Evolutionary conservation across 1,140 invertebrate genomes (phyloP).

Genomic region (Anastrepha obliqua): DNA sequence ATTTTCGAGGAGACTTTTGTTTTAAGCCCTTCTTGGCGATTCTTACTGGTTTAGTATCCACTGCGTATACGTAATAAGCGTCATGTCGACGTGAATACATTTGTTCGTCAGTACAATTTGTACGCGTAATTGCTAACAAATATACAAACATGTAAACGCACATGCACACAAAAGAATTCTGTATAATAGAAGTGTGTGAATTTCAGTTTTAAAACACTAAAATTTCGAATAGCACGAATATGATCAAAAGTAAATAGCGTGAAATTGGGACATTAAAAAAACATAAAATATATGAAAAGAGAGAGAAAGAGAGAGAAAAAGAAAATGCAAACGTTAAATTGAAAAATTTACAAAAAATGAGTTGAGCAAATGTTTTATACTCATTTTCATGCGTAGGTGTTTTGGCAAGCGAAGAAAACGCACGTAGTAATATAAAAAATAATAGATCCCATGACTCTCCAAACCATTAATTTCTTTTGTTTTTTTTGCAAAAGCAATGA

Average conservation of each 20-base stretch:
- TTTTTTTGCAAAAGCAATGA: background rate
- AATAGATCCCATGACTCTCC: background rate
- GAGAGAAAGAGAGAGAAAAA: background rate
- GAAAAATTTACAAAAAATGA: background rate
- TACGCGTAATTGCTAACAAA: too few species aligned
- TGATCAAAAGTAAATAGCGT: background rate
- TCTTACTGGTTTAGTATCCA: too few species aligned
- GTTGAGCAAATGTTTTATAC: background rate
- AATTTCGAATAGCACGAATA: background rate
- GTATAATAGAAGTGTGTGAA: too few species aligned
- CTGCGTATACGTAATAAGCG: too few species aligned
- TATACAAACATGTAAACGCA: too few species aligned
- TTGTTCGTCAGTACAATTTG: too few species aligned
- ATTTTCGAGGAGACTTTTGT: too few species aligned
- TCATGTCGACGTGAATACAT: too few species aligned
- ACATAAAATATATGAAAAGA: background rate
- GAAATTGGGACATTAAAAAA: constrained; percentile 16
- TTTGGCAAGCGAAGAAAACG: constrained; percentile 13
- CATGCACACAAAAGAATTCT: too few species aligned
- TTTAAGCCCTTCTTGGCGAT: too few species aligned
- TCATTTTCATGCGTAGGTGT: constrained; percentile 27
- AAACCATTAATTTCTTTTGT: background rate
- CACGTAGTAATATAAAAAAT: background rate
- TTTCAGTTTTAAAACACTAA: too few species aligned
- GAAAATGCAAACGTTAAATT: background rate